Conservation (phyloP, 1,140 invertebrate species). For the Riptortus pedestris region DNA sequence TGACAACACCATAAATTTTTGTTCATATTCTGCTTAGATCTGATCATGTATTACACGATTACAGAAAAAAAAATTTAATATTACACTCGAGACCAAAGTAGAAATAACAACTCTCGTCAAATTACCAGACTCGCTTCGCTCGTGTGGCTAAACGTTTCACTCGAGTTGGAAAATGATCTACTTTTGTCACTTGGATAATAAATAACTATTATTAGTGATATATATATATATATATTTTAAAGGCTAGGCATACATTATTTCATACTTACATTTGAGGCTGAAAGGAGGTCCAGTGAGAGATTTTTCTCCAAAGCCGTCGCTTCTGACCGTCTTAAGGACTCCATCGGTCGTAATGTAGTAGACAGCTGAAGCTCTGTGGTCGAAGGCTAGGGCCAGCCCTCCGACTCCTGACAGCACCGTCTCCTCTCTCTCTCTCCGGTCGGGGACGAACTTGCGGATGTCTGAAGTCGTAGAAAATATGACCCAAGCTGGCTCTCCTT, state of each 20-base stretch:
- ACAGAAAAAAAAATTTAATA: background rate
- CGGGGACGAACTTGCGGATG: background rate
- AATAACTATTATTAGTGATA: background rate
- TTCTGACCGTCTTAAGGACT: background rate
- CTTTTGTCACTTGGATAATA: background rate
- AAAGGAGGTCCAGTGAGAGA: background rate
- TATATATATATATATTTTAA: background rate
- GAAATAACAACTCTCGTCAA: too few species aligned
- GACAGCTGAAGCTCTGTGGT: background rate
- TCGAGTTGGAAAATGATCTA: background rate
- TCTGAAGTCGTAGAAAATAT: conserved; percentile 2
- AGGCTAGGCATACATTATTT: too few species aligned
- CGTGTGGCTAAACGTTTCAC: background rate
- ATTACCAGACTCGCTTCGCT: background rate
- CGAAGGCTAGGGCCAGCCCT: background rate
- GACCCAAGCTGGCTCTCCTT: background rate
- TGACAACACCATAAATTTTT: too few species aligned
- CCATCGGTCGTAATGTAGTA: background rate
- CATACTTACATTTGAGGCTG: conserved; percentile 3
- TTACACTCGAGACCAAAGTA: background rate
- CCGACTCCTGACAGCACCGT: background rate
- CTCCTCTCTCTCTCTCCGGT: background rate
- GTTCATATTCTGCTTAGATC: too few species aligned
- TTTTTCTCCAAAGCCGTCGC: background rate
- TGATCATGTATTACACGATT: too few species aligned